A percentile compares a stretch with the other conserved stretches of the same genome.
phyloP scores from a whole-genome alignment of 2,797 vertebrate species.

The Trematomus bernacchii region DNA sequence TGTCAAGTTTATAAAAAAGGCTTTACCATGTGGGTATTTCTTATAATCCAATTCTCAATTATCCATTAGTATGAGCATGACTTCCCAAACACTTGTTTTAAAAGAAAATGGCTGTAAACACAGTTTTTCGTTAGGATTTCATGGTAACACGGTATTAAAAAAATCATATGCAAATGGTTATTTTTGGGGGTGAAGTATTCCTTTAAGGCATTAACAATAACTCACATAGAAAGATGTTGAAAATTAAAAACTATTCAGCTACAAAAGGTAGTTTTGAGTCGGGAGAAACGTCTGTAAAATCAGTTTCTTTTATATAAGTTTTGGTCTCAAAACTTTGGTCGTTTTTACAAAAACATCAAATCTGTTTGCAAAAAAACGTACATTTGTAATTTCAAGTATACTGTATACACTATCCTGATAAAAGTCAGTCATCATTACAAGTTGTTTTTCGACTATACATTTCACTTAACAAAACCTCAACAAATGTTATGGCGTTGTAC shows the following conservation, averaged over 20 bases:
- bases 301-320: conserved; percentile 65
- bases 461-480: conserved; percentile 31
- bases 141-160: too few relatives aligned
- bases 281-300: conserved; percentile 64
- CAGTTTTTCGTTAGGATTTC: too few relatives aligned
- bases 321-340: conserved; percentile 85
- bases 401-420: conserved; percentile 36
- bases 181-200: too few relatives aligned
- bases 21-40: too few relatives aligned
- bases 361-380: conserved; percentile 22
- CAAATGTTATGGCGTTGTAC: conserved; percentile 51
- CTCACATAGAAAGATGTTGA: neutral
- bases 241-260: conserved; percentile 24
- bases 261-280: conserved; percentile 63
- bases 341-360: conserved; percentile 48
- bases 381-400: conserved; percentile 60
- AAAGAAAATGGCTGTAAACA: too few relatives aligned
- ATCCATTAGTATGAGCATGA: too few relatives aligned
- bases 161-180: too few relatives aligned
- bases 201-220: conserved; percentile 13
- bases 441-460: conserved; percentile 17
- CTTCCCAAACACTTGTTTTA: too few relatives aligned
- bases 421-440: conserved; percentile 15
- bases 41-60: too few relatives aligned
- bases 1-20: too few relatives aligned